Percentiles rank a stretch among this genome's conserved stretches.
phyloP scores from a whole-genome alignment of 2,797 vertebrate species.

The Setipinna tenuifilis region DNA sequence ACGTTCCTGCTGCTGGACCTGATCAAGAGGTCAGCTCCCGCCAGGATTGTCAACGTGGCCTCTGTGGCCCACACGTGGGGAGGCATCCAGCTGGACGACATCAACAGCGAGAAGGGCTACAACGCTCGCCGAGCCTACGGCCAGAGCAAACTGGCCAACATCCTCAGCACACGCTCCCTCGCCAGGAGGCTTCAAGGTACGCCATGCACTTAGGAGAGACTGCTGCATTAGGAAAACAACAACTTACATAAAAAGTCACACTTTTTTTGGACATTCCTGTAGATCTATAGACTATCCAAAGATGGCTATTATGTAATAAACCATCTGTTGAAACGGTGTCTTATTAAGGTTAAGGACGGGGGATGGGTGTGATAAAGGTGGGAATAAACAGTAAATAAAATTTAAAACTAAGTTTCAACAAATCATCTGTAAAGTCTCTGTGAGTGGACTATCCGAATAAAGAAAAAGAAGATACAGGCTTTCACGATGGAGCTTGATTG shows the following conservation, averaged over 20 bases:
- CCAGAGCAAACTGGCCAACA: slow-evolving; percentile 92
- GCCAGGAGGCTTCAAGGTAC: slow-evolving; percentile 83
- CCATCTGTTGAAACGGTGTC: too few relatives aligned
- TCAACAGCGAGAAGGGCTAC: slow-evolving; percentile 87
- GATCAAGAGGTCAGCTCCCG: slow-evolving; percentile 83
- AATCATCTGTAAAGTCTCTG: too few relatives aligned
- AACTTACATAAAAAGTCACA: not conserved
- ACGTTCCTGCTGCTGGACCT: slow-evolving; percentile 86
- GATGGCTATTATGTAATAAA: too few relatives aligned
- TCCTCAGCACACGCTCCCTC: slow-evolving; percentile 85
- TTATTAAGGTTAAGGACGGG: too few relatives aligned
- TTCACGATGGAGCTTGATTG: too few relatives aligned
- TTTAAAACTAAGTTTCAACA: too few relatives aligned
- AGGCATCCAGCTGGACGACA: slow-evolving; percentile 84
- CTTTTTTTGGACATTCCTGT: too few relatives aligned
- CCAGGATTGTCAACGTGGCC: slow-evolving; percentile 85
- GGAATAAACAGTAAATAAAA: too few relatives aligned
- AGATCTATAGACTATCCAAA: too few relatives aligned
- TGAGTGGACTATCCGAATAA: too few relatives aligned
- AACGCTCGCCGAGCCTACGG: slow-evolving; percentile 83
- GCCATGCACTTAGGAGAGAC: not conserved
- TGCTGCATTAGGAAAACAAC: not conserved
- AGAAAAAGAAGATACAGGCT: too few relatives aligned
- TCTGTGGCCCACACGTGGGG: slow-evolving; percentile 86
- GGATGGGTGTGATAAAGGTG: too few relatives aligned